Evolutionary conservation across 2,113 vertebrate species (phyloP).

Genomic region (Nymphicus hollandicus): DNA sequence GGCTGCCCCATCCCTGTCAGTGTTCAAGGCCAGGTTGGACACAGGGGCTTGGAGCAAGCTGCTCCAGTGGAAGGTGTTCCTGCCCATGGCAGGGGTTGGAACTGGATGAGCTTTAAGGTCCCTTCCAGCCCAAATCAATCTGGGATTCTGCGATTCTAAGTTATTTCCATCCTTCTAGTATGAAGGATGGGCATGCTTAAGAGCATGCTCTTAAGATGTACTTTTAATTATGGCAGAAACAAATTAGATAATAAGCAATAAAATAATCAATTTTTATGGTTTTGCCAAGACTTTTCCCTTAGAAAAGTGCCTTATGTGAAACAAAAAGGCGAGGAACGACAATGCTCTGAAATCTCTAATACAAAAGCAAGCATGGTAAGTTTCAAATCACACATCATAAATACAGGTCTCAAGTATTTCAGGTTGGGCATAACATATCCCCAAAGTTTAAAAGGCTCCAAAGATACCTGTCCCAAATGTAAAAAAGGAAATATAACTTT

Average conservation of each 20-base stretch:
- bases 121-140: neutral
- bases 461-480: neutral
- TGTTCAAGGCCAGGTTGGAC: no score
- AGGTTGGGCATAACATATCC: neutral
- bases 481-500: neutral
- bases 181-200: neutral
- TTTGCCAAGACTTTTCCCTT: neutral
- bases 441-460: neutral
- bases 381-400: conserved; percentile 1
- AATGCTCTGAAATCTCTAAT: neutral
- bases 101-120: neutral
- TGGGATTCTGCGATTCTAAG: neutral
- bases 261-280: neutral
- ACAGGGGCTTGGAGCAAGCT: neutral
- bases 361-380: neutral
- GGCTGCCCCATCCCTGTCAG: no score
- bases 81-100: neutral
- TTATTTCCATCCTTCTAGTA: neutral
- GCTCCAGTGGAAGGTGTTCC: neutral
- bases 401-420: neutral
- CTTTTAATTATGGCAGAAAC: neutral
- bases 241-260: neutral
- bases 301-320: neutral
- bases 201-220: neutral
- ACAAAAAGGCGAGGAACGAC: neutral